These are phyloP conservation scores for Cordilura impudica DNA, from an alignment of 2,888 invertebrate genomes.

Conservation along the genomic window DNA sequence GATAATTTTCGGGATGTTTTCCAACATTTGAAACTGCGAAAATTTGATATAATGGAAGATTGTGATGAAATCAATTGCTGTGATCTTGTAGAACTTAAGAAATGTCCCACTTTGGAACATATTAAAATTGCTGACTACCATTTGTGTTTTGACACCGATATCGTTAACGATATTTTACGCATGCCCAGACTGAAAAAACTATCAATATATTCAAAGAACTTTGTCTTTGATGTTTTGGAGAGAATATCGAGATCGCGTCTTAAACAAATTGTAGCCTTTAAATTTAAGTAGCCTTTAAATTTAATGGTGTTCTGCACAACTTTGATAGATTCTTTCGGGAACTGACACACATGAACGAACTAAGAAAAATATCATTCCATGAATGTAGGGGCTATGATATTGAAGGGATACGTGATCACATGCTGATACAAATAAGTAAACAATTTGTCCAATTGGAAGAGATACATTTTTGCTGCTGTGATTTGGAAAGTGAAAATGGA, in stretches of 20 bases:
- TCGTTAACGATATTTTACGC: conserved; percentile 67
- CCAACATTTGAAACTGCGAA: conserved; percentile 66
- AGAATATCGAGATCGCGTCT: conserved; percentile 66
- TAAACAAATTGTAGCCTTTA: conserved; percentile 68
- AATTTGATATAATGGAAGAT: conserved; percentile 72
- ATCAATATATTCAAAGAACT: conserved; percentile 71
- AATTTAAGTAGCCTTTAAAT: conserved; percentile 70
- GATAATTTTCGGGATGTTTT: conserved; percentile 69
- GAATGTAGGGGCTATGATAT: conserved; percentile 59
- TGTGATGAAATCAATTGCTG: conserved; percentile 73
- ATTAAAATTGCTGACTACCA: conserved; percentile 72
- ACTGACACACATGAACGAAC: conserved; percentile 64
- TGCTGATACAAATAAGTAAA: conserved; percentile 65
- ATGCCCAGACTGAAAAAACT: conserved; percentile 68
- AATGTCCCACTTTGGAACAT: conserved; percentile 70
- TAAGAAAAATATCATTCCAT: conserved; percentile 65
- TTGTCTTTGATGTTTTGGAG: conserved; percentile 70
- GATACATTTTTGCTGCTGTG: conserved; percentile 69
- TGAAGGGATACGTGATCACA: conserved; percentile 67
- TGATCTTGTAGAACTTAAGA: conserved; percentile 67
- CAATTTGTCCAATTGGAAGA: conserved; percentile 66
- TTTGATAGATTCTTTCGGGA: conserved; percentile 69
- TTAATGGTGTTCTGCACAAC: conserved; percentile 69
- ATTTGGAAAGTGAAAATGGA: conserved; percentile 68
- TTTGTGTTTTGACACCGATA: conserved; percentile 70